Percentiles rank a stretch among this genome's conserved stretches.
Evolutionary conservation across 2,888 invertebrate genomes (phyloP).

Genomic region (Pterostichus niger): DNA sequence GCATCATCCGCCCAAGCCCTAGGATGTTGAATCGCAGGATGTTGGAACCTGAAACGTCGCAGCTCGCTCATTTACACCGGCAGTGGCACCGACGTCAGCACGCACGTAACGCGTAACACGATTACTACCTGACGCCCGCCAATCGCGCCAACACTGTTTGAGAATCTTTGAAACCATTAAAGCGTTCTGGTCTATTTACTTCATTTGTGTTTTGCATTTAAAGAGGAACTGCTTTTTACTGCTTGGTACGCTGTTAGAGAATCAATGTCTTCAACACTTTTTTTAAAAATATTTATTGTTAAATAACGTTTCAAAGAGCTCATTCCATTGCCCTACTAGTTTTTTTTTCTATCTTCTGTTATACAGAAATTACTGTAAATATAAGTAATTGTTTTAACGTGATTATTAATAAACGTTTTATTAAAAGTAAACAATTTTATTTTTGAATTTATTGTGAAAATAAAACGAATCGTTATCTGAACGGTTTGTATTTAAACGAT

Average conservation of each 20-base stretch:
- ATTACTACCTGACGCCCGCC: constrained; percentile 4
- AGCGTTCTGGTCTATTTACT: constrained; percentile 56
- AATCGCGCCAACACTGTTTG: constrained; percentile 34
- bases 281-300: too few species aligned
- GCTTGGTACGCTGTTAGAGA: not conserved
- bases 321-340: too few species aligned
- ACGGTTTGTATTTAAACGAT: too few species aligned
- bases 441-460: too few species aligned
- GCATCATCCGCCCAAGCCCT: constrained; percentile 27
- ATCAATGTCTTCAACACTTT: not conserved
- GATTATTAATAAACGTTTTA: too few species aligned
- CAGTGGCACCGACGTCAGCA: not conserved
- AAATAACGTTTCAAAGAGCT: too few species aligned
- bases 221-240: constrained; percentile 34
- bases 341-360: too few species aligned
- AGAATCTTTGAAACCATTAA: constrained; percentile 53
- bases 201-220: constrained; percentile 57
- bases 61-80: not conserved
- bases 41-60: not conserved
- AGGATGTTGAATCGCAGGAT: not conserved
- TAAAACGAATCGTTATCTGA: too few species aligned
- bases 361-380: too few species aligned
- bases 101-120: not conserved
- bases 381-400: too few species aligned
- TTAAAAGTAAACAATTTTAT: too few species aligned